Percentiles rank a stretch among this genome's conserved stretches.
These are phyloP conservation scores for Parascotia fuliginaria DNA, from an alignment of 2,888 invertebrate genomes.

Conservation along the genomic window DNA sequence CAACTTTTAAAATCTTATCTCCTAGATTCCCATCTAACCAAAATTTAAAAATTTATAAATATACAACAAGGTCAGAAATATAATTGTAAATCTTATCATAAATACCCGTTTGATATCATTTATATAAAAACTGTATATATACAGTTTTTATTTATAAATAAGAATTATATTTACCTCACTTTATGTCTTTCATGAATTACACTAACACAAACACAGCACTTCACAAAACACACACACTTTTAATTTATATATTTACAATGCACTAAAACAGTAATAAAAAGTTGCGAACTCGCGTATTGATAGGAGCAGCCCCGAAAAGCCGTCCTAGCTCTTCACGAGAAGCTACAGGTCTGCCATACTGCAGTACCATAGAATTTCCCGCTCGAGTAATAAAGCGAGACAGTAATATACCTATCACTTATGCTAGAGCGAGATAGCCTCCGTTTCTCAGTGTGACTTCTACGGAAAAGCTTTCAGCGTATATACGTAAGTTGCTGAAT, in stretches of 20 bases:
- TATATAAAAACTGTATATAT: conserved; percentile 20
- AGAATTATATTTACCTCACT: conserved; percentile 62
- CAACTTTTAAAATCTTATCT: neutral
- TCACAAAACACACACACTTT: conserved; percentile 33
- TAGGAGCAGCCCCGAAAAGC: conserved; percentile 49
- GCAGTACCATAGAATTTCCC: conserved; percentile 71
- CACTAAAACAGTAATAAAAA: conserved; percentile 46
- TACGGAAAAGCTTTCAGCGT: conserved; percentile 59
- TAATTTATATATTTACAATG: conserved; percentile 33
- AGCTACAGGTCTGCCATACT: conserved; percentile 79
- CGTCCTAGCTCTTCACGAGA: conserved; percentile 68
- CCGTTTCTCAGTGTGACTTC: conserved; percentile 43
- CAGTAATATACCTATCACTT: conserved; percentile 17
- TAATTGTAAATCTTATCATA: conserved; percentile 34
- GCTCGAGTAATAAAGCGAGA: conserved; percentile 58
- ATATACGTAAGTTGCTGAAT: conserved; percentile 36
- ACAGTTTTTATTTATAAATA: too few species aligned
- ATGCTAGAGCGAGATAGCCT: conserved; percentile 48
- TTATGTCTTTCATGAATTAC: conserved; percentile 65
- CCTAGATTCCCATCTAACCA: neutral
- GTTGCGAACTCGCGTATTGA: conserved; percentile 38
- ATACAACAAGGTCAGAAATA: conserved; percentile 25
- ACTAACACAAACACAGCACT: conserved; percentile 53
- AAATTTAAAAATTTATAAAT: conserved; percentile 22
- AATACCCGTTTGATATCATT: conserved; percentile 22